Evolutionary conservation across 2,888 invertebrate genomes (phyloP).

Genomic region (Daptonema setosum): DNA sequence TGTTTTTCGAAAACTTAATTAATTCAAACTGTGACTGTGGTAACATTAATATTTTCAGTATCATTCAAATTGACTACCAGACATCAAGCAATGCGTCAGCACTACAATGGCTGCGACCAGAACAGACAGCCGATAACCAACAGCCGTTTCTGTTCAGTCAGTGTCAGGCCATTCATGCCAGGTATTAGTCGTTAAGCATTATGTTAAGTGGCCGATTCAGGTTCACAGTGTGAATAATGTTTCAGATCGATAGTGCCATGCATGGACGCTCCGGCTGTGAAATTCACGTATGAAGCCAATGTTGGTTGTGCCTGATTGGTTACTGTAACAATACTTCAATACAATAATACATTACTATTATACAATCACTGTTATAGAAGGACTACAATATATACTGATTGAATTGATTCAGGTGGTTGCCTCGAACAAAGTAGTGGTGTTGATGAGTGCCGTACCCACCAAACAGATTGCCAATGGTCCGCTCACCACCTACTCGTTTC

Average conservation of each 20-base stretch:
- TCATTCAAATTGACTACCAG: slow-evolving; percentile 14
- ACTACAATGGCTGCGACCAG: slow-evolving; percentile 64
- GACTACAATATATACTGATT: neutral
- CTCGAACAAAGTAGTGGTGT: slow-evolving; percentile 47
- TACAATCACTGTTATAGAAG: neutral
- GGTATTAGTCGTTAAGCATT: too few species aligned
- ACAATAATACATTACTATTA: neutral
- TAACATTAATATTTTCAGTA: slow-evolving; percentile 13
- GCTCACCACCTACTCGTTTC: slow-evolving; percentile 38
- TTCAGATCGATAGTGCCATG: slow-evolving; percentile 65
- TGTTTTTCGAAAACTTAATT: too few species aligned
- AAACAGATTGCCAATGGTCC: slow-evolving; percentile 30
- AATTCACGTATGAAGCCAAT: slow-evolving; percentile 52
- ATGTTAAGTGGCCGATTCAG: too few species aligned
- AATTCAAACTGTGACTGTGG: too few species aligned
- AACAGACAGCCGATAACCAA: slow-evolving; percentile 64
- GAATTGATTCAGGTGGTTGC: slow-evolving; percentile 40
- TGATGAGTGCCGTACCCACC: slow-evolving; percentile 59
- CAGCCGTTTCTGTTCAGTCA: slow-evolving; percentile 51
- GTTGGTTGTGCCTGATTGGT: slow-evolving; percentile 11
- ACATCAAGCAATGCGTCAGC: slow-evolving; percentile 36
- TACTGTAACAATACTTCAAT: neutral
- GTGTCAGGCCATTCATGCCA: slow-evolving; percentile 44
- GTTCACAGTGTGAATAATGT: too few species aligned
- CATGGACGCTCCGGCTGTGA: slow-evolving; percentile 69